Percentiles rank a stretch among this genome's conserved stretches.
phyloP scores from a whole-genome alignment of 92 coral and sea anemone species.

The Blastomussa wellsi region DNA sequence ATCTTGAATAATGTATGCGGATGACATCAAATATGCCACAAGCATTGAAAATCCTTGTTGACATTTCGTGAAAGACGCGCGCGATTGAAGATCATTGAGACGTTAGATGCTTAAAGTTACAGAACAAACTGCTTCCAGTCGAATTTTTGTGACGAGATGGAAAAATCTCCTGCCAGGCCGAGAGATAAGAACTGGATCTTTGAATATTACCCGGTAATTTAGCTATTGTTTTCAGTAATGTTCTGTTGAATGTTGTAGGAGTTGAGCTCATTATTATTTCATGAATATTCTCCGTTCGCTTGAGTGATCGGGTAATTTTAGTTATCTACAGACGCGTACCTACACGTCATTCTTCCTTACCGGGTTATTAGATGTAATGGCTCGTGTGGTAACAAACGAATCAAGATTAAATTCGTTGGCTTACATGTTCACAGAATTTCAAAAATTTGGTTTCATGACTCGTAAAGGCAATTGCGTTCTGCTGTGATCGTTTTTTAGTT shows the following conservation, averaged over 20 bases:
- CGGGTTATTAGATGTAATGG: not conserved
- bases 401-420: not conserved
- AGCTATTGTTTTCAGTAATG: not conserved
- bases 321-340: not conserved
- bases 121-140: not conserved
- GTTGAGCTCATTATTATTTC: not conserved
- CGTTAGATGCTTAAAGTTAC: constrained; percentile 2
- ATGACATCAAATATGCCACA: constrained; percentile 35
- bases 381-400: not conserved
- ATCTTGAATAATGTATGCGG: not conserved
- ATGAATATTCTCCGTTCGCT: not conserved
- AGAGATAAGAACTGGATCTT: constrained; percentile 98
- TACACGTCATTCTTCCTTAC: not conserved
- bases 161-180: constrained; percentile 67
- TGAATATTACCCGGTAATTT: constrained; percentile 96
- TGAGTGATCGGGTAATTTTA: not conserved
- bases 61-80: constrained; percentile 39
- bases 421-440: constrained; percentile 1
- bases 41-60: constrained; percentile 27
- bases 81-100: too few species aligned
- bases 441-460: too few species aligned
- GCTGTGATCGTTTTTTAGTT: not conserved
- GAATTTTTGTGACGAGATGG: constrained; percentile 30
- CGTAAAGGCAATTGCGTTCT: not conserved
- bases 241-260: not conserved